Evolutionary conservation across 1,140 invertebrate genomes (phyloP).

Genomic region (Saxidomus purpurata): DNA sequence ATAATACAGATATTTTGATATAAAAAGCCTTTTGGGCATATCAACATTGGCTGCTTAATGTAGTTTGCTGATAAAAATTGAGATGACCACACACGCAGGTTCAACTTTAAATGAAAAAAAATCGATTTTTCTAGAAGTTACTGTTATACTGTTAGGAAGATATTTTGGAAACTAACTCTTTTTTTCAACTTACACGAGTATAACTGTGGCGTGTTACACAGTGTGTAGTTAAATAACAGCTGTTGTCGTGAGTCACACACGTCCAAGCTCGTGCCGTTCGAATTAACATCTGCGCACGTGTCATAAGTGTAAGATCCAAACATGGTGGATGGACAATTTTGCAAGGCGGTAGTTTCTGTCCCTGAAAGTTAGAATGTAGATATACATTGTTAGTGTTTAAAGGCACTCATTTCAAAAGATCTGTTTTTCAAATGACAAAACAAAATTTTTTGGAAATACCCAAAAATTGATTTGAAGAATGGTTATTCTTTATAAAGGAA

Average conservation of each 20-base stretch:
- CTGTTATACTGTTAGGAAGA: too few species aligned
- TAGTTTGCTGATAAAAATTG: too few species aligned
- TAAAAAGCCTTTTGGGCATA: too few species aligned
- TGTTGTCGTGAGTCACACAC: constrained; percentile 36
- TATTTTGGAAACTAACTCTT: too few species aligned
- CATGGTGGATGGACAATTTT: constrained; percentile 13
- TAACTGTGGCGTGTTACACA: constrained; percentile 30
- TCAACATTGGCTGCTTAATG: too few species aligned
- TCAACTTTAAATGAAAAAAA: too few species aligned
- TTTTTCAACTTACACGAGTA: constrained; percentile 43
- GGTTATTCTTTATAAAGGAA: too few species aligned
- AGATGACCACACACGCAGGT: too few species aligned
- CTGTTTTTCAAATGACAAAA: neutral
- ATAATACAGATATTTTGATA: too few species aligned
- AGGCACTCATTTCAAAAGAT: neutral
- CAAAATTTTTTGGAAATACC: neutral
- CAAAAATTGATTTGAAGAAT: neutral
- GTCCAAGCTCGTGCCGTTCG: constrained; percentile 35
- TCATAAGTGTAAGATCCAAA: constrained; percentile 55
- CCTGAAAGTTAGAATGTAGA: constrained; percentile 29
- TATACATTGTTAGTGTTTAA: too few species aligned
- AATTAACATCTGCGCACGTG: constrained; percentile 11
- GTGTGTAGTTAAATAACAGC: constrained; percentile 40
- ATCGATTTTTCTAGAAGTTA: too few species aligned
- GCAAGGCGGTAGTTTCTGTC: neutral